Conservation (phyloP, 2,888 invertebrate genomes). For the Venustoraphidia nigricollis region DNA sequence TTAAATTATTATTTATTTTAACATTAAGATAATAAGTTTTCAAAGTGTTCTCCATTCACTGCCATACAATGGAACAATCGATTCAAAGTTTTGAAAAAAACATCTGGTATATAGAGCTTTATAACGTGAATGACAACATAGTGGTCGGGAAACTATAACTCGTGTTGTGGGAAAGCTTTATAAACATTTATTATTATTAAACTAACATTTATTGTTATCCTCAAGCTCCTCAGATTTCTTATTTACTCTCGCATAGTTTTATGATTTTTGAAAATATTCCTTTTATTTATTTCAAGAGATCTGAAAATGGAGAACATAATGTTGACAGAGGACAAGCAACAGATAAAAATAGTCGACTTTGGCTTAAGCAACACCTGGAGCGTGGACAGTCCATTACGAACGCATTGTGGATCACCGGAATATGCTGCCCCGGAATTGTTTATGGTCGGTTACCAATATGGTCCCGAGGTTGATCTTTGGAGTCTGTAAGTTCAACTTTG, state of each 20-base stretch:
- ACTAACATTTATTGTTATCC: too few relatives aligned
- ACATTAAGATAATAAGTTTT: too few relatives aligned
- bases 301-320: conserved; percentile 69
- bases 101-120: too few relatives aligned
- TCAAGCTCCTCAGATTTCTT: too few relatives aligned
- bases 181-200: too few relatives aligned
- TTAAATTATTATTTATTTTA: too few relatives aligned
- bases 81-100: too few relatives aligned
- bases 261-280: neutral
- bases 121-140: too few relatives aligned
- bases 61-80: too few relatives aligned
- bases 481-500: conserved; percentile 40
- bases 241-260: too few relatives aligned
- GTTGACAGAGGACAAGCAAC: conserved; percentile 47
- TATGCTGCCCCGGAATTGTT: conserved; percentile 69
- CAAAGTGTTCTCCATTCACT: too few relatives aligned
- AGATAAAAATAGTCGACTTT: conserved; percentile 63
- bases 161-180: neutral
- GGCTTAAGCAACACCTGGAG: conserved; percentile 56
- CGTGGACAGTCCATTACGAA: conserved; percentile 41
- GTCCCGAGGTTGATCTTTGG: conserved; percentile 66
- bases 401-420: conserved; percentile 66
- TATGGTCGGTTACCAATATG: conserved; percentile 48
- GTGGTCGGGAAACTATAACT: too few relatives aligned
- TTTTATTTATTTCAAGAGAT: conserved; percentile 35